Evolutionary conservation across 2,113 vertebrate species (phyloP).

Genomic region (Procavia capensis): DNA sequence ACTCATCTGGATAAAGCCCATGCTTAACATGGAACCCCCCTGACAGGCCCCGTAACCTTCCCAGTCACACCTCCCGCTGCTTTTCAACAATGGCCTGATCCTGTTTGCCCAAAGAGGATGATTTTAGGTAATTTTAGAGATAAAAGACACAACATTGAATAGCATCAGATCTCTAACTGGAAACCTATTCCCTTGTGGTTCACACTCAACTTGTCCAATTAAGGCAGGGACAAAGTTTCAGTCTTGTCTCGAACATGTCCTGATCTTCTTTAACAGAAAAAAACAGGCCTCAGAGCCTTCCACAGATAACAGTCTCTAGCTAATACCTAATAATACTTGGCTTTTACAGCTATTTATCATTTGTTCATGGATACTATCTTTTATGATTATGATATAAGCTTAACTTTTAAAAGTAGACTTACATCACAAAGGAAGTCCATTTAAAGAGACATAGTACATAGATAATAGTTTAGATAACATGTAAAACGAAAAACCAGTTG

Average conservation of each 20-base stretch:
- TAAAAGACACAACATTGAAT: conserved; percentile 9
- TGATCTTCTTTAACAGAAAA: neutral
- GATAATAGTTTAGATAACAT: neutral
- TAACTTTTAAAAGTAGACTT: conserved; percentile 41
- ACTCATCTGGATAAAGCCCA: neutral
- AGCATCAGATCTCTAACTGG: neutral
- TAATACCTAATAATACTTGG: conserved; percentile 13
- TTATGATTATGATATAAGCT: conserved; percentile 16
- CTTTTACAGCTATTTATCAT: conserved; percentile 19
- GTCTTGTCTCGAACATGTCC: neutral
- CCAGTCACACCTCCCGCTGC: neutral
- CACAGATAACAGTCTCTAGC: neutral
- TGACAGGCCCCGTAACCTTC: neutral
- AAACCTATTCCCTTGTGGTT: conserved; percentile 28
- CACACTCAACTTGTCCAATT: neutral
- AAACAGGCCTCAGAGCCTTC: neutral
- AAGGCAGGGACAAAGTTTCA: conserved; percentile 22
- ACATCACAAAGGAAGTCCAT: conserved; percentile 3
- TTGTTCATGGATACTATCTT: conserved; percentile 29
- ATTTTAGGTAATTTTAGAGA: conserved; percentile 27
- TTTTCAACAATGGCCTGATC: conserved; percentile 11
- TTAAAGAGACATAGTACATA: neutral
- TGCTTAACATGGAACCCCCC: conserved; percentile 31
- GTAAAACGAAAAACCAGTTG: neutral
- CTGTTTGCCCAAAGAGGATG: conserved; percentile 6